Evolutionary conservation across 53 echinoderm and acorn worm species (phyloP).

Genomic region (Mesocentrotus franciscanus): DNA sequence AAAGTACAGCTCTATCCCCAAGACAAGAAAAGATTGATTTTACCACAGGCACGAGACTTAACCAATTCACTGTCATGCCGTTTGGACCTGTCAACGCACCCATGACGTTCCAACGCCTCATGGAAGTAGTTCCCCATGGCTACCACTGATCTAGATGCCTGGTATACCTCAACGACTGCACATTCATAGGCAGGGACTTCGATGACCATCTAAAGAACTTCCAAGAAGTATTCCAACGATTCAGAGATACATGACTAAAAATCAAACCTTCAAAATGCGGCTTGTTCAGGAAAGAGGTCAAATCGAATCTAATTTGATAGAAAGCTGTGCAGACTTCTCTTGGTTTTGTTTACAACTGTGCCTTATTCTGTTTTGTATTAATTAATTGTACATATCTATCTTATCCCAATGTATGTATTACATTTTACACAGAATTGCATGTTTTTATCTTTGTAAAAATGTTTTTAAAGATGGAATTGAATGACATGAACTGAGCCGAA

Average conservation of each 20-base stretch:
- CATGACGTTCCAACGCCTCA: too few species aligned
- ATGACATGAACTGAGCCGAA: too few species aligned
- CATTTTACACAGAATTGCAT: too few species aligned
- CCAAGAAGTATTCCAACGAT: slow-evolving; percentile 65
- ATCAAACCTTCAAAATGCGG: slow-evolving; percentile 46
- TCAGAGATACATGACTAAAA: slow-evolving; percentile 39
- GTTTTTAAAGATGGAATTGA: too few species aligned
- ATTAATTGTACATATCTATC: too few species aligned
- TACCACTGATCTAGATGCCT: slow-evolving; percentile 72
- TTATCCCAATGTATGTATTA: too few species aligned
- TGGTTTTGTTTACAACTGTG: too few species aligned
- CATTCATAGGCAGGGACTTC: slow-evolving; percentile 73
- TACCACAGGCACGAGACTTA: slow-evolving; percentile 52
- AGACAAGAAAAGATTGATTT: slow-evolving; percentile 69
- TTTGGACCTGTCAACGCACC: slow-evolving; percentile 57
- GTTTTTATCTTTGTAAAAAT: too few species aligned
- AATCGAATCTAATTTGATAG: too few species aligned
- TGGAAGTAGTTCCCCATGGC: too few species aligned
- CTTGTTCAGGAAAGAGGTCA: slow-evolving; percentile 41
- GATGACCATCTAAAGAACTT: slow-evolving; percentile 74
- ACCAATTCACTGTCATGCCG: slow-evolving; percentile 70
- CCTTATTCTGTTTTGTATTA: too few species aligned
- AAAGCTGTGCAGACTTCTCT: too few species aligned
- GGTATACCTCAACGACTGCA: slow-evolving; percentile 76
- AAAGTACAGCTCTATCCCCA: slow-evolving; percentile 42